Conservation (phyloP, 2,797 vertebrate species). For the Mormyrops attenuatus region DNA sequence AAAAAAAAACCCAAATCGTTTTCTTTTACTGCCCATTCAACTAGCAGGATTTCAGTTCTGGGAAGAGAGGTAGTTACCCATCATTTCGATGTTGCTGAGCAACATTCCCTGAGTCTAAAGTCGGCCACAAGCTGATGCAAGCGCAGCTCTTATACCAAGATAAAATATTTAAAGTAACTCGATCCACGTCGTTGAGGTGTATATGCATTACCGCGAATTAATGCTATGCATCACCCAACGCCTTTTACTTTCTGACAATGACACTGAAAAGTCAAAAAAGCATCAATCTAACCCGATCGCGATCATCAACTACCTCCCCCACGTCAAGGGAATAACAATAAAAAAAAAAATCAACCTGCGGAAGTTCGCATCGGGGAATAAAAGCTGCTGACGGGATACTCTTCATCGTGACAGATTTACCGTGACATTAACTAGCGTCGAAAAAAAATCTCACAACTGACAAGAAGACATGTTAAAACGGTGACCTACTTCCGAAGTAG, state of each 20-base stretch:
- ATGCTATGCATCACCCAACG: not conserved
- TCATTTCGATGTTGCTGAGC: conserved; percentile 17
- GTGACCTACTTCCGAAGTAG: conserved; percentile 79
- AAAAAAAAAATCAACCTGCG: conserved; percentile 10
- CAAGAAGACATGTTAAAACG: conserved; percentile 59
- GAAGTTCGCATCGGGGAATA: not conserved
- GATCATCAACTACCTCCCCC: not conserved
- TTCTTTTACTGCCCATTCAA: not conserved
- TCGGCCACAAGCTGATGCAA: conserved; percentile 13
- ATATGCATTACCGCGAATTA: conserved; percentile 4
- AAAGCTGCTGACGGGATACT: conserved; percentile 26
- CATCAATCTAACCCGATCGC: not conserved
- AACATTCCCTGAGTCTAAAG: conserved; percentile 16
- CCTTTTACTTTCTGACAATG: conserved; percentile 2
- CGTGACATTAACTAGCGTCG: conserved; percentile 37
- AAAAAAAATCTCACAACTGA: conserved; percentile 47
- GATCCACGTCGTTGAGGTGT: conserved; percentile 9
- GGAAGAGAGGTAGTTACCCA: conserved; percentile 5
- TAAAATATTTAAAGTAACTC: conserved; percentile 30
- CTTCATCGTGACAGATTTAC: conserved; percentile 46
- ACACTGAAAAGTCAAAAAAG: conserved; percentile 5
- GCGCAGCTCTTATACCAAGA: conserved; percentile 20
- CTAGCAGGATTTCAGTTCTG: not conserved
- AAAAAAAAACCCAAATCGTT: not conserved
- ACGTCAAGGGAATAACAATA: not conserved